Evolutionary conservation across 2,888 invertebrate species (phyloP).

Genomic region (Lissonota sp.): DNA sequence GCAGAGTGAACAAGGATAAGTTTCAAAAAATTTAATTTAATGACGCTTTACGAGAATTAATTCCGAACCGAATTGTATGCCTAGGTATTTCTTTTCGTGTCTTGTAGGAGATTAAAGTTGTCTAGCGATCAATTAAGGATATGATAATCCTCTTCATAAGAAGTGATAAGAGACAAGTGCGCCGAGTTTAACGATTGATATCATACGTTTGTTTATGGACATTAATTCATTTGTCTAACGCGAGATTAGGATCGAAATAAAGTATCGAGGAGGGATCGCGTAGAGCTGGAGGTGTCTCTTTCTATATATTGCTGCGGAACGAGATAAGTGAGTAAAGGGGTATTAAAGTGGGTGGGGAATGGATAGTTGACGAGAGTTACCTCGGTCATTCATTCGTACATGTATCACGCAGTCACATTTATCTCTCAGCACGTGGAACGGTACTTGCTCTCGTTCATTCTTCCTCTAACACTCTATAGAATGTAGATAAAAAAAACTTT

Average conservation of each 20-base stretch:
- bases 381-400: conserved; percentile 51
- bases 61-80: background rate
- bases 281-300: background rate
- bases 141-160: conserved; percentile 17
- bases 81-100: background rate
- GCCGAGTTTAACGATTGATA: conserved; percentile 30
- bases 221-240: conserved; percentile 7
- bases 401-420: conserved; percentile 46
- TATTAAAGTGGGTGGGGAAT: conserved; percentile 46
- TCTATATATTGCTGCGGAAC: conserved; percentile 1
- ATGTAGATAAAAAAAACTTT: background rate
- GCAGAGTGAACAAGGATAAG: background rate
- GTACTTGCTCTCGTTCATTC: conserved; percentile 18
- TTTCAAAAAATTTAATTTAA: background rate
- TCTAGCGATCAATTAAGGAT: conserved; percentile 3
- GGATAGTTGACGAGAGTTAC: conserved; percentile 52
- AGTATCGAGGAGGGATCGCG: conserved; percentile 8
- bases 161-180: conserved; percentile 31
- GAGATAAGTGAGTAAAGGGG: conserved; percentile 10
- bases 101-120: background rate
- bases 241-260: conserved; percentile 23
- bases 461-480: background rate
- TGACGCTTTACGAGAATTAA: background rate
- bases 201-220: background rate
- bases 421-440: conserved; percentile 40